Percentiles rank a stretch among this genome's conserved stretches.
These are phyloP conservation scores for Rhodeus uyekii DNA, from an alignment of 2,797 vertebrate species.

Conservation along the genomic window DNA sequence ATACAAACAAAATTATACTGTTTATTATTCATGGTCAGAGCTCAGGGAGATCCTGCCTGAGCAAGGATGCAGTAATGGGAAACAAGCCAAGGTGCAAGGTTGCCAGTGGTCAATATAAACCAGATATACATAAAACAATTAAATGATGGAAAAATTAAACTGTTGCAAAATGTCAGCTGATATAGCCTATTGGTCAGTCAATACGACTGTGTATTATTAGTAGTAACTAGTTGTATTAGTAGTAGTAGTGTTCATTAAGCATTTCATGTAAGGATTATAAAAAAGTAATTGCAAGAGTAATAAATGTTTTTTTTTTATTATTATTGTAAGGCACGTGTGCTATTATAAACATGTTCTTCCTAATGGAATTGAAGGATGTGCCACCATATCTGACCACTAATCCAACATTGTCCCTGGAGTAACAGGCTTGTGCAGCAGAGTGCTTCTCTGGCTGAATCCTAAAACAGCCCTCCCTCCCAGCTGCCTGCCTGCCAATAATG, in stretches of 20 bases:
- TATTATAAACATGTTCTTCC: constrained; percentile 1
- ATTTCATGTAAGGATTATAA: not conserved
- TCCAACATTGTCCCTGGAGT: constrained; percentile 48
- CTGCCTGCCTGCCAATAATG: constrained; percentile 66
- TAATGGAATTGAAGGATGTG: constrained; percentile 33
- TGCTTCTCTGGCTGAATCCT: constrained; percentile 56
- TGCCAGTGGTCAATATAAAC: not conserved
- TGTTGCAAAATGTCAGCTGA: not conserved
- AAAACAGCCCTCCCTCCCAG: constrained; percentile 56
- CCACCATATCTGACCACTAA: constrained; percentile 46
- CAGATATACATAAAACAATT: not conserved
- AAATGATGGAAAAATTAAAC: not conserved
- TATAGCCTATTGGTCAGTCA: no score
- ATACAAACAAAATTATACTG: not conserved
- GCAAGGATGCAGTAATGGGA: not conserved
- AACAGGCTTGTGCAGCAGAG: constrained; percentile 53
- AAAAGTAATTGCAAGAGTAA: not conserved
- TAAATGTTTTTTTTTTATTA: not conserved
- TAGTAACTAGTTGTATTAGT: not conserved
- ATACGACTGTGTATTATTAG: no score
- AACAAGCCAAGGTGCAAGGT: not conserved
- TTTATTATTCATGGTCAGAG: not conserved
- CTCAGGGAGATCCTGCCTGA: not conserved
- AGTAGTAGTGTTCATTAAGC: not conserved
- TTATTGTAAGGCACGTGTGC: not conserved